Evolutionary conservation across 2,888 invertebrate genomes (phyloP).

Genomic region (Opisthograptis luteolata): DNA sequence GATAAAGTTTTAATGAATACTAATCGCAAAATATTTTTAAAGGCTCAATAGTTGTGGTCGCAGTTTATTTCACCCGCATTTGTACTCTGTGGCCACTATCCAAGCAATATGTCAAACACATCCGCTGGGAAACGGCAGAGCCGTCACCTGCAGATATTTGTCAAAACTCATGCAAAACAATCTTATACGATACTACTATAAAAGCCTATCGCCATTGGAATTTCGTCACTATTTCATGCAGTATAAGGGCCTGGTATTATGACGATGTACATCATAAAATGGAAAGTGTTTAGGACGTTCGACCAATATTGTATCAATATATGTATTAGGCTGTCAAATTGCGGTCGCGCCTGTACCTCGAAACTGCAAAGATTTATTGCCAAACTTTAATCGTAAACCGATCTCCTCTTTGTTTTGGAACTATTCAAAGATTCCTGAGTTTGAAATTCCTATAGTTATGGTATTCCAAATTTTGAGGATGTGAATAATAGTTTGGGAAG

Average conservation of each 20-base stretch:
- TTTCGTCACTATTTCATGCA: constrained; percentile 39
- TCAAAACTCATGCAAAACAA: constrained; percentile 73
- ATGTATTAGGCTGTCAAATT: constrained; percentile 71
- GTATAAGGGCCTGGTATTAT: constrained; percentile 6
- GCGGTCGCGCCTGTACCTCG: constrained; percentile 59
- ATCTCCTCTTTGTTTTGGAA: constrained; percentile 45
- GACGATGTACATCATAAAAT: constrained; percentile 10
- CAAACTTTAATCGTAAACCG: constrained; percentile 64
- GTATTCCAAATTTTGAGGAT: constrained; percentile 18
- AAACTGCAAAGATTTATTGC: constrained; percentile 69
- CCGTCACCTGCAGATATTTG: constrained; percentile 82
- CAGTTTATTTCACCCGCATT: constrained; percentile 65
- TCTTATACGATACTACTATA: constrained; percentile 36
- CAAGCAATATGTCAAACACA: constrained; percentile 79
- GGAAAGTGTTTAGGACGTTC: constrained; percentile 15
- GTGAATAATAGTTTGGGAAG: constrained; percentile 20
- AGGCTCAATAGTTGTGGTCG: not conserved
- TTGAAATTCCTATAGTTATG: constrained; percentile 13
- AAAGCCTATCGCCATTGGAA: constrained; percentile 35
- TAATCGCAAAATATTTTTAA: not conserved
- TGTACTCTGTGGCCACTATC: constrained; percentile 63
- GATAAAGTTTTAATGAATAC: not conserved
- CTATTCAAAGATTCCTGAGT: constrained; percentile 42
- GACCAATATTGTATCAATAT: constrained; percentile 72
- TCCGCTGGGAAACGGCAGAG: constrained; percentile 71